These are phyloP conservation scores for Cryptotermes secundus DNA, from an alignment of 1,140 invertebrate species.

Conservation along the genomic window DNA sequence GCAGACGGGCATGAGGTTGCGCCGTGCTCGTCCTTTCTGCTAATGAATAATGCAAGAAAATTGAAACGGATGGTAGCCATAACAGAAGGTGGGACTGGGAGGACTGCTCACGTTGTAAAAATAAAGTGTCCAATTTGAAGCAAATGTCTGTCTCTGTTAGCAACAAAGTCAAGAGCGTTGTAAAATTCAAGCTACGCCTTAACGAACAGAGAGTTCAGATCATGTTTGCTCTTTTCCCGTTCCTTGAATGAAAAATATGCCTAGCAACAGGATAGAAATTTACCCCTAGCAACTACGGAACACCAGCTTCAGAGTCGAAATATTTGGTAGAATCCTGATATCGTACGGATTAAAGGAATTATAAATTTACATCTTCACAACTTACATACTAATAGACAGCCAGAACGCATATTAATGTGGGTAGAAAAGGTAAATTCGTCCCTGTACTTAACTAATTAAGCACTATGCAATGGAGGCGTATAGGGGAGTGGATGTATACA, in stretches of 20 bases:
- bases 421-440: too few relatives aligned
- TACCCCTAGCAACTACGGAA: too few relatives aligned
- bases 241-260: not conserved
- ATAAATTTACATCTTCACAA: too few relatives aligned
- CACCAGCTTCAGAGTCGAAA: too few relatives aligned
- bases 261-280: not conserved
- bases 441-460: too few relatives aligned
- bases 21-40: not conserved
- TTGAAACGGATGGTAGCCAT: not conserved
- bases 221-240: not conserved
- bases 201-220: not conserved
- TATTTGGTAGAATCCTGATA: too few relatives aligned
- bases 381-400: too few relatives aligned
- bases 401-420: too few relatives aligned
- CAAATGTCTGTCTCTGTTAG: not conserved
- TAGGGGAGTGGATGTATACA: too few relatives aligned
- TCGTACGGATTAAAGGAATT: too few relatives aligned
- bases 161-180: not conserved
- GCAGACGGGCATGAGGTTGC: not conserved
- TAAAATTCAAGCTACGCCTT: not conserved
- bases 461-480: too few relatives aligned
- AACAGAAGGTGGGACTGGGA: not conserved
- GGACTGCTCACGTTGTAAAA: not conserved
- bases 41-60: not conserved
- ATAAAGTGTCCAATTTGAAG: slow-evolving; percentile 14